Evolutionary conservation across 2,797 vertebrate species (phyloP), one percentile per base, ranked within the genome.

Genomic region (Enteromius paludinosus): DNA sequence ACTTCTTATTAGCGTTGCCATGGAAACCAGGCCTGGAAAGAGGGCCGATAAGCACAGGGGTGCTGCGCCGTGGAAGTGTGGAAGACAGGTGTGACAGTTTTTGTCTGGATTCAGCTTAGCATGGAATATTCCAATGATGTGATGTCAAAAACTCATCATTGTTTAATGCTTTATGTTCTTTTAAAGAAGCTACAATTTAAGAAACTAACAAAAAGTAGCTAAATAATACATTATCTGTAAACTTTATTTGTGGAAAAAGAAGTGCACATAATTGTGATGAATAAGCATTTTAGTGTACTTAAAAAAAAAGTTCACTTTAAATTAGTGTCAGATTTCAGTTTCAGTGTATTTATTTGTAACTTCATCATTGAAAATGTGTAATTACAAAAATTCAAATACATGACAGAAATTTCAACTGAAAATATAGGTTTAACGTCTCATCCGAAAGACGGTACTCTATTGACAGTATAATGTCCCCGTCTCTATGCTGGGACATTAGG

Each of bases 1-100:
- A 41, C 75, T 84, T 87, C 75, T 85, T 84, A 83, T 86, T 87
- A 85, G 77, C 33, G 83, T 89, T 82, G 72, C 86, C 86, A 87
- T 89, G 89, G 88, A 88, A 87, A 90, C 89, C 76, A 85, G 76
- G 47, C 71, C 80, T 73, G 47, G 83, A 86, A 87, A 78, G 83
- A 20, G 56, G n/a, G 41, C n/a, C 5, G 62, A 82, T 78, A 65
- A 76, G 85, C 61, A 28, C 65, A 70, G 81, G 59, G 84, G 49
- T 73, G 73, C 68, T 3, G 35, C 79, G 75, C 25, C 49, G 49
- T 25, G n/a, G 41, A 64, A 78, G 72, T 83, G 72, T 68, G 64
- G 66, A 75, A 23, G 78, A 52, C 74, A 76, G 47, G 80, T 83
- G 59, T 81, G 72, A 75, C 66, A 70, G 65, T 54, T 49, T 45